Conservation (phyloP, 2,113 vertebrate genomes). For the Glareola pratincola region DNA sequence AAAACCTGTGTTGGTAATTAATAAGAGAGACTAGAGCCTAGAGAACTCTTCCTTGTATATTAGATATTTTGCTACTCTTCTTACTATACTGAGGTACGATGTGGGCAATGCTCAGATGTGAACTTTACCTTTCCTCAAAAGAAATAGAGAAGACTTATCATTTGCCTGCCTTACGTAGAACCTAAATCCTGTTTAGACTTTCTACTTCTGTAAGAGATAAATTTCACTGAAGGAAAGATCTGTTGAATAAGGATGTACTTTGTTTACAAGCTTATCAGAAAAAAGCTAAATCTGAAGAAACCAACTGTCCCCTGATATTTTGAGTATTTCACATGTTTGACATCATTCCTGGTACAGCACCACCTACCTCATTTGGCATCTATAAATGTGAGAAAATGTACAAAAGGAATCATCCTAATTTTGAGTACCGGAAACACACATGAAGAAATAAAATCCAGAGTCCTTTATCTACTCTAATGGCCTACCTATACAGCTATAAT, state of each 20-base stretch:
- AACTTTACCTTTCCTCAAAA: neutral
- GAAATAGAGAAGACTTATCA: fast-evolving
- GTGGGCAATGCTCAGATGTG: neutral
- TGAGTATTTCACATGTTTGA: neutral
- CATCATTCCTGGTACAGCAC: neutral
- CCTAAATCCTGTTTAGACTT: neutral
- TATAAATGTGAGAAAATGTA: neutral
- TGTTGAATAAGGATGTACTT: neutral
- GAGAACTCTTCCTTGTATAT: neutral
- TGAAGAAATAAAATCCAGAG: neutral
- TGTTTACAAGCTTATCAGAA: neutral
- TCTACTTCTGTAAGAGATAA: neutral
- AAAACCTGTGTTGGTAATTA: neutral
- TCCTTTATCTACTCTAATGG: neutral
- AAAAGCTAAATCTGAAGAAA: neutral
- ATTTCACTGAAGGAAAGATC: neutral
- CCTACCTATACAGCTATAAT: neutral
- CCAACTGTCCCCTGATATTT: neutral
- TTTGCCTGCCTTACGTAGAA: neutral
- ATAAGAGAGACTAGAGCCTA: neutral
- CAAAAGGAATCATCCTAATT: neutral
- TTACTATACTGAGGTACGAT: neutral
- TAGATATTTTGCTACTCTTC: neutral
- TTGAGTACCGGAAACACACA: neutral
- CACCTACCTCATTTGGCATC: neutral